These are phyloP conservation scores for Chouioia cunea DNA, from an alignment of 2,888 invertebrate genomes.

Conservation along the genomic window DNA sequence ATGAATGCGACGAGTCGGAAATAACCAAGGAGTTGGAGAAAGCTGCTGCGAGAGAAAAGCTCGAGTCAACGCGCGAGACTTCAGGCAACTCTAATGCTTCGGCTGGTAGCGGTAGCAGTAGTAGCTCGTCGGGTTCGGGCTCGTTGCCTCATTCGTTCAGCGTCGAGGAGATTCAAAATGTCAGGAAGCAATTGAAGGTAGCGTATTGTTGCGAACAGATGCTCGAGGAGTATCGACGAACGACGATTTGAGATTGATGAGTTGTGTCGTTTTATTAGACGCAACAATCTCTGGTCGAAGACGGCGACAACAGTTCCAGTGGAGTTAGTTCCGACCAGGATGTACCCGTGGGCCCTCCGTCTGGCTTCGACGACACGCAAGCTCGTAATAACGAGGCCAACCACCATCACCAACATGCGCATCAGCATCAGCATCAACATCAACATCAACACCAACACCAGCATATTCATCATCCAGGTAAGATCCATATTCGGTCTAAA, in stretches of 20 bases:
- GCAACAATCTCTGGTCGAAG: conserved; percentile 72
- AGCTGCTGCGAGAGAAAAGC: conserved; percentile 68
- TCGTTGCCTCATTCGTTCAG: conserved; percentile 88
- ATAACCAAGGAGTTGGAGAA: conserved; percentile 73
- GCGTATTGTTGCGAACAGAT: not conserved
- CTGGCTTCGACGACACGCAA: conserved; percentile 68
- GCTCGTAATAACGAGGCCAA: conserved; percentile 65
- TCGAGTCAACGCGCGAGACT: conserved; percentile 67
- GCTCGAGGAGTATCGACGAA: not conserved
- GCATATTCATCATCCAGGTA: conserved; percentile 36
- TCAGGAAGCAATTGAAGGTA: conserved; percentile 81
- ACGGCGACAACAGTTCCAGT: conserved; percentile 89
- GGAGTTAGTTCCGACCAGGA: conserved; percentile 91
- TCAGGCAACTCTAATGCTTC: conserved; percentile 69
- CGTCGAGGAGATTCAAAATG: conserved; percentile 90
- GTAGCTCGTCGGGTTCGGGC: conserved; percentile 78
- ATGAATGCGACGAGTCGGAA: conserved; percentile 67
- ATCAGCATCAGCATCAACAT: conserved; percentile 22
- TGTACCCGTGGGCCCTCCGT: conserved; percentile 72
- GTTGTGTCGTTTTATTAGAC: conserved; percentile 58
- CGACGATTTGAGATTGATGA: too few relatives aligned
- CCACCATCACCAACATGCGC: conserved; percentile 53
- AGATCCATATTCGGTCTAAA: not conserved
- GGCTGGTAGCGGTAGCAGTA: conserved; percentile 65
- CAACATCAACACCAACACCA: conserved; percentile 24